Conservation (phyloP, 2,888 invertebrate species). For the Amblyjoppa proteus region DNA sequence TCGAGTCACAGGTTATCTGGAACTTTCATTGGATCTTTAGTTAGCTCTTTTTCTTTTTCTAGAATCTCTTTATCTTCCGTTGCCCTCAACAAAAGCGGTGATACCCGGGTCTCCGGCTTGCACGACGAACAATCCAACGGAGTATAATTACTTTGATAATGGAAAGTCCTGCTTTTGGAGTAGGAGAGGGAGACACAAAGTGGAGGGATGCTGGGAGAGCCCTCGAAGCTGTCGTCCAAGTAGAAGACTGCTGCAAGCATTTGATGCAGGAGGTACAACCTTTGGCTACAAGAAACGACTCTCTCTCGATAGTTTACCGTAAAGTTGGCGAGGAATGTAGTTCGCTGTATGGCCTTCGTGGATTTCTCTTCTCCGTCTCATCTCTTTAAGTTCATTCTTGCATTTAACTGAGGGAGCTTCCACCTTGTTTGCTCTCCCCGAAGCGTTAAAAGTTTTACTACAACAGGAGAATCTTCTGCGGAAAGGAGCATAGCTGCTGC, state of each 20-base stretch:
- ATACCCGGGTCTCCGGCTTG: constrained; percentile 3
- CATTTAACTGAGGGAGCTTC: constrained; percentile 20
- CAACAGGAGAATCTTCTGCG: constrained; percentile 7
- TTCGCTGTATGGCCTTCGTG: constrained; percentile 19
- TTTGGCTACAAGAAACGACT: constrained; percentile 27
- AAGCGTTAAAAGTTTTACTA: background rate
- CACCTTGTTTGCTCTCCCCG: constrained; percentile 9
- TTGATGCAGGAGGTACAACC: constrained; percentile 29
- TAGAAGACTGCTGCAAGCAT: constrained; percentile 14
- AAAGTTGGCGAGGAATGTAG: constrained; percentile 51
- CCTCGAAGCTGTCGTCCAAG: constrained; percentile 22
- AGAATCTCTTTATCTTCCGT: constrained; percentile 13
- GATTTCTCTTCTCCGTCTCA: constrained; percentile 4
- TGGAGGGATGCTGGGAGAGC: constrained; percentile 10
- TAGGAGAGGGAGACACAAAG: constrained; percentile 20
- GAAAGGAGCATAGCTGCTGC: constrained; percentile 3
- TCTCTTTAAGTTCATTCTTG: constrained; percentile 24
- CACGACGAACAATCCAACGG: constrained; percentile 39
- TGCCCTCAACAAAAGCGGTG: constrained; percentile 14
- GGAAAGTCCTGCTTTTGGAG: constrained; percentile 18
- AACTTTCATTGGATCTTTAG: background rate
- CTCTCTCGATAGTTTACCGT: constrained; percentile 19
- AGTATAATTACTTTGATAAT: constrained; percentile 50
- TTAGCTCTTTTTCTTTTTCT: background rate
- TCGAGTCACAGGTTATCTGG: background rate